phyloP scores from a whole-genome alignment of 2,113 vertebrate genomes.

The Pterocles gutturalis region DNA sequence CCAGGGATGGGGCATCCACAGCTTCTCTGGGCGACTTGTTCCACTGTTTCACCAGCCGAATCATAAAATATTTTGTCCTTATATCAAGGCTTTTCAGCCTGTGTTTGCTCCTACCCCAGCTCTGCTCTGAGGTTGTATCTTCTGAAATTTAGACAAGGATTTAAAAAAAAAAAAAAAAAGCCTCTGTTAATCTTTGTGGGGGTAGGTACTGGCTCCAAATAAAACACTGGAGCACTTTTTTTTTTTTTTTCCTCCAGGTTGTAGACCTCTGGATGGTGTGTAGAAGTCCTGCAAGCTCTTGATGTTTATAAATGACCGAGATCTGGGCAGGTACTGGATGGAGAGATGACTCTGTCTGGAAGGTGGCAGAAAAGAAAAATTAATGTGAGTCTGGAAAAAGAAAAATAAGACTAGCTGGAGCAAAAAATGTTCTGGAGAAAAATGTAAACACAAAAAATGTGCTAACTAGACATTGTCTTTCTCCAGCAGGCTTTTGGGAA shows the following conservation, averaged over 20 bases:
- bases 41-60: background rate
- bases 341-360: background rate
- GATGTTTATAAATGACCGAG: background rate
- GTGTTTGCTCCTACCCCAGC: background rate
- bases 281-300: background rate
- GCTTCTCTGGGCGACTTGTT: background rate
- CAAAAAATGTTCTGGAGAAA: background rate
- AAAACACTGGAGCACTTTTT: background rate
- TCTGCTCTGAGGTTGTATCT: background rate
- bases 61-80: background rate
- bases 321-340: background rate
- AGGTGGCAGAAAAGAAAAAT: background rate
- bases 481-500: conserved; percentile 8
- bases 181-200: background rate
- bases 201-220: background rate
- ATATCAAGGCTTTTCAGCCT: background rate
- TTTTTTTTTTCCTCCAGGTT: background rate
- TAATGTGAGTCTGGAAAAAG: background rate
- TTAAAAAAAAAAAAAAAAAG: background rate
- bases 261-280: background rate
- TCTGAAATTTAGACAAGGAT: background rate
- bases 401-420: background rate
- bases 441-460: conserved; percentile 25
- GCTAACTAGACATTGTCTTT: conserved; percentile 21
- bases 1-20: background rate